phyloP scores from a whole-genome alignment of 1,140 invertebrate genomes.

The Pomacea maculata region DNA sequence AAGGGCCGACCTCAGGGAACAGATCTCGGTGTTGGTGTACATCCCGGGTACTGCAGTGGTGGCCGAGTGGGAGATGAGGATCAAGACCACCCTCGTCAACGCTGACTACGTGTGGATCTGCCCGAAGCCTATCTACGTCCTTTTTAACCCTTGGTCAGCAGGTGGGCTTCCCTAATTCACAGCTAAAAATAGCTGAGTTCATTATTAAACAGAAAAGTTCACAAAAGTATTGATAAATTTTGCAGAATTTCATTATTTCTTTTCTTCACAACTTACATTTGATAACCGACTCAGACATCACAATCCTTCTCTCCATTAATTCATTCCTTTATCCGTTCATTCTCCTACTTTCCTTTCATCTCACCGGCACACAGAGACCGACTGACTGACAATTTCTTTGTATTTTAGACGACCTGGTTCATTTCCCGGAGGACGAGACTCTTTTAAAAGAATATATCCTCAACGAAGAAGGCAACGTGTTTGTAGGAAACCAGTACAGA shows the following conservation, averaged over 20 bases:
- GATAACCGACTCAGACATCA: too few species aligned
- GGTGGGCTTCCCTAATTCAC: slow-evolving; percentile 14
- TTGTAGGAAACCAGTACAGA: slow-evolving; percentile 83
- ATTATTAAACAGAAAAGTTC: too few species aligned
- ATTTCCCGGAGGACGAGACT: slow-evolving; percentile 73
- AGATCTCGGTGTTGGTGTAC: slow-evolving; percentile 20
- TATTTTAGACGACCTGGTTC: not conserved
- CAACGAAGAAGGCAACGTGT: slow-evolving; percentile 87
- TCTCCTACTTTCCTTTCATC: too few species aligned
- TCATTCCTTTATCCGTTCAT: too few species aligned
- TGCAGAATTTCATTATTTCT: too few species aligned
- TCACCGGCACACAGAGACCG: too few species aligned
- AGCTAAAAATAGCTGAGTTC: too few species aligned
- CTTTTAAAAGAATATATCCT: slow-evolving; percentile 84
- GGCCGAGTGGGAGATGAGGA: slow-evolving; percentile 63
- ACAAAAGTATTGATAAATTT: too few species aligned
- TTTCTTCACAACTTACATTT: too few species aligned
- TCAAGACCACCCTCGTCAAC: not conserved
- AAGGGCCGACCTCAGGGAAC: slow-evolving; percentile 5
- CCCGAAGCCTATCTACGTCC: slow-evolving; percentile 24
- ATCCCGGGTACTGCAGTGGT: slow-evolving; percentile 76
- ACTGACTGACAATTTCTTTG: too few species aligned
- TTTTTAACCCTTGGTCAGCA: slow-evolving; percentile 42
- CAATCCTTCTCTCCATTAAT: too few species aligned
- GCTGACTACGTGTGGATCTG: not conserved